Base-by-base conservation (phyloP, 2,888 invertebrate genomes). In the Epinotia ramella region DNA sequence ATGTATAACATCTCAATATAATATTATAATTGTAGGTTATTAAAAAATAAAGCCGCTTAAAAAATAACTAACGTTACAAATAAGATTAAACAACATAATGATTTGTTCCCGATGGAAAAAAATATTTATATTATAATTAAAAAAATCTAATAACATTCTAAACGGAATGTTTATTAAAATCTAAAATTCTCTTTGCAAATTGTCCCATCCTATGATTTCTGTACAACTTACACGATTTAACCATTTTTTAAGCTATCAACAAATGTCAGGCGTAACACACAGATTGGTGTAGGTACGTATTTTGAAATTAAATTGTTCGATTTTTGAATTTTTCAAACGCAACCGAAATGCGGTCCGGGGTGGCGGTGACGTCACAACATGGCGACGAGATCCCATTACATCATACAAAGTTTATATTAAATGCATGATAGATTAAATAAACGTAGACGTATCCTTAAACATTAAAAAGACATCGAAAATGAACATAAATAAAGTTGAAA, bases 31-130 rank as follows among this genome's bases (percentile, higher is more conserved):
- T 86, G 89, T 89, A 90, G 87, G 90, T 92, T 89, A 91, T 90
- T 89, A 87, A 89, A 89, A 92, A 92, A 91, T 92, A 92, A 91
- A 94, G 92, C 92, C 90, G 89, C 93, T 92, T 94, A 93, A 92
- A 86, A 93, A 94, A 88, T 92, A 94, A 92, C 93, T 93, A 93
- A 94, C 94, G 89, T 93, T 94, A 94, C 90, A 90, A 93, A 94
- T 94, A 94, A 93, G 93, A 93, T 94, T 93, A 94, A 93, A 94
- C 92, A 94, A 94, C 94, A 91, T 92, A 93, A 92, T 93, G 90
- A 93, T 94, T 94, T 94, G 94, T 93, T 94, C 94, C 94, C 93
- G 87, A 93, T 91, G 90, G 87, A 88, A 92, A 93, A 93, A 91
- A 93, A 91, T 91, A 89, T 89, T 91, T 87, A 85, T 87, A 85